Base-by-base conservation (phyloP, 2,888 invertebrate species). In the Orthosia gothica region DNA sequence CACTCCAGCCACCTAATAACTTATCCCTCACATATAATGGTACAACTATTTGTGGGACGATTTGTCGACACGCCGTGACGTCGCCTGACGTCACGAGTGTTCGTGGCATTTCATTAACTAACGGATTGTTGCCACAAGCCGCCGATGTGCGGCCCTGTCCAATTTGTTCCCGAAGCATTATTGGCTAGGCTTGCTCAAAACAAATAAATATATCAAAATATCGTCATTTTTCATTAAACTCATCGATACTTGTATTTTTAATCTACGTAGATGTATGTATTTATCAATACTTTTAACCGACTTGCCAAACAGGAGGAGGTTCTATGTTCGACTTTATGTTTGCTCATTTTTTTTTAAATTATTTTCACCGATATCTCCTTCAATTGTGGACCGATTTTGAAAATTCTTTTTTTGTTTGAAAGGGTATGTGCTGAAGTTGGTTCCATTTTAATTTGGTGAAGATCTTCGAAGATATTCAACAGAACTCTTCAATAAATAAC, bases 61-160 rank as follows among this genome's bases (percentile, higher is more conserved):
- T 76, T 85, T 84, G 84, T 81, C 79, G 76, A 73, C 76, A 65
- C 75, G 73, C 72, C 75, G 77, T 83, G 81, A 77, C 77, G 74
- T 78, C 63, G 76, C 58, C 67, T 84, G 82, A 84, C 85, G 83
- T 82, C 76, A 71, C 82, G 83, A 73, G 77, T 87, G 89, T 81
- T 81, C 79, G 77, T 89, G 89, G 89, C 89, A 80, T 89, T 89
- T 89, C 89, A 89, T 89, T 89, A 89, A 83, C 89, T 86, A 88
- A 87, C 84, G 83, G 89, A 89, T 89, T 89, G 89, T 89, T 76
- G 83, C 86, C 84, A 70, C 83, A 82, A 76, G 79, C 83, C 81
- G 66, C 81, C 76, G 79, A 75, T 80, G 81, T 79, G 79, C 82
- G 81, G 88, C 85, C 77, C 82, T 82, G 83, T 82, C 86, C 89